Evolutionary conservation across 2,797 vertebrate genomes (phyloP).

Genomic region (Mormyrus hasselquistii): DNA sequence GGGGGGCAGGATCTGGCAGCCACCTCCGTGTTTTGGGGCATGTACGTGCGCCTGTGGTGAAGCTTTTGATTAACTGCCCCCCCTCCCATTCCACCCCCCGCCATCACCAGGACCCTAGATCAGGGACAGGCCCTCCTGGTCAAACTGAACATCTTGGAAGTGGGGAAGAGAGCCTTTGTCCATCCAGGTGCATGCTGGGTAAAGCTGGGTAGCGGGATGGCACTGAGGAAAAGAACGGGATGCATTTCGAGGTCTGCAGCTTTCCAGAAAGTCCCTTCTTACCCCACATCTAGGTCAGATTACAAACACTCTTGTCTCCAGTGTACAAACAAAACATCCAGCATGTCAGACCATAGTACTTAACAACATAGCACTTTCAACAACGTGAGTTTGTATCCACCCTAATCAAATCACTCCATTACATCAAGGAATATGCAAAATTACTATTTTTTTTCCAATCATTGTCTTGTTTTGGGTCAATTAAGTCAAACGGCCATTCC

Average conservation of each 20-base stretch:
- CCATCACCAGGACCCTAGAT: background rate
- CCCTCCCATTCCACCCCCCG: background rate
- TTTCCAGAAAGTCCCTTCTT: background rate
- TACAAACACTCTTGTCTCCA: background rate
- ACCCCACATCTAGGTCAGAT: background rate
- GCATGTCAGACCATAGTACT: background rate
- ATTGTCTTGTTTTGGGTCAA: background rate
- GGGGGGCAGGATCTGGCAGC: background rate
- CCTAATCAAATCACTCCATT: background rate
- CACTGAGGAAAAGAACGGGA: background rate
- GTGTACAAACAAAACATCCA: background rate
- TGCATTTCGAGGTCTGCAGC: background rate
- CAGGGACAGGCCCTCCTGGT: background rate
- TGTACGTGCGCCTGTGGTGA: slow-evolving; percentile 40
- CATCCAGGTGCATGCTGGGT: slow-evolving; percentile 12
- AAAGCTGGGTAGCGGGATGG: slow-evolving; percentile 31
- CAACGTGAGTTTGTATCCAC: background rate
- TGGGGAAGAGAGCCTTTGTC: background rate
- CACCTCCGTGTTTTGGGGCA: background rate
- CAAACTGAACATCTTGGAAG: background rate
- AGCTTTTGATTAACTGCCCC: slow-evolving; percentile 27
- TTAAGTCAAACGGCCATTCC: background rate
- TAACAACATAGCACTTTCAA: background rate
- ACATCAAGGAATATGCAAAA: background rate
- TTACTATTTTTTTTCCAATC: background rate